A percentile compares a stretch with the other conserved stretches of the same genome.
Conservation (phyloP, 2,113 vertebrate genomes). For the Trichomycterus rosablanca region DNA sequence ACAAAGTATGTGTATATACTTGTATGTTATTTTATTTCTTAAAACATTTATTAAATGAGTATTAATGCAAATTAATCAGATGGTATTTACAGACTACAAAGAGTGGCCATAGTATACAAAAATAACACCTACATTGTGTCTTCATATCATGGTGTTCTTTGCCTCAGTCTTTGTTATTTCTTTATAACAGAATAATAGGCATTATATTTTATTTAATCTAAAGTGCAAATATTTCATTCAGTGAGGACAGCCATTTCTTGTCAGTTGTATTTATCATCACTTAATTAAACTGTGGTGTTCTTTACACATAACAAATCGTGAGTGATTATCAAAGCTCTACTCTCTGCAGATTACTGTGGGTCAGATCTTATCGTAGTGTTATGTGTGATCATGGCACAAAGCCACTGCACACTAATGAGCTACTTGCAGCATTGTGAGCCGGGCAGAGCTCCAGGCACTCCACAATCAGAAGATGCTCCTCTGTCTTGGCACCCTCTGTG, state of each 20-base stretch:
- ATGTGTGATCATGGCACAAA: slow-evolving; percentile 11
- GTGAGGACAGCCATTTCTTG: not conserved
- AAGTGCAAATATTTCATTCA: not conserved
- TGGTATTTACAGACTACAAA: no score
- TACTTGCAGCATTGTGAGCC: slow-evolving; percentile 7
- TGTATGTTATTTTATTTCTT: no score
- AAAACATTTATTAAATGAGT: no score
- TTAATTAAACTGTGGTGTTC: not conserved
- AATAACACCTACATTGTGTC: no score
- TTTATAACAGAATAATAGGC: no score
- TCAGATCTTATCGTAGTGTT: slow-evolving; percentile 30
- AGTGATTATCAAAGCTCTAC: not conserved
- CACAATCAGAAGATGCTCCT: slow-evolving; percentile 30
- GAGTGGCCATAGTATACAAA: no score
- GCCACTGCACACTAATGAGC: slow-evolving; percentile 9
- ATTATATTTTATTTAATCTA: no score
- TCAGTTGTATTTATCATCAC: not conserved
- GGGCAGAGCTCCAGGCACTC: slow-evolving; percentile 20
- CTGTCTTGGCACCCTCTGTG: slow-evolving; percentile 23
- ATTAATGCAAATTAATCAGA: no score
- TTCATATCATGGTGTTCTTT: no score
- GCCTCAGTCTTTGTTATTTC: no score
- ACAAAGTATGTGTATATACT: no score
- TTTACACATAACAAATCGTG: slow-evolving; percentile 1
- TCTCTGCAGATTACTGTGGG: slow-evolving; percentile 17